Evolutionary conservation across 2,113 vertebrate genomes (phyloP), one percentile per base, ranked within the genome.

Genomic region (Zosterops hypoxanthus): DNA sequence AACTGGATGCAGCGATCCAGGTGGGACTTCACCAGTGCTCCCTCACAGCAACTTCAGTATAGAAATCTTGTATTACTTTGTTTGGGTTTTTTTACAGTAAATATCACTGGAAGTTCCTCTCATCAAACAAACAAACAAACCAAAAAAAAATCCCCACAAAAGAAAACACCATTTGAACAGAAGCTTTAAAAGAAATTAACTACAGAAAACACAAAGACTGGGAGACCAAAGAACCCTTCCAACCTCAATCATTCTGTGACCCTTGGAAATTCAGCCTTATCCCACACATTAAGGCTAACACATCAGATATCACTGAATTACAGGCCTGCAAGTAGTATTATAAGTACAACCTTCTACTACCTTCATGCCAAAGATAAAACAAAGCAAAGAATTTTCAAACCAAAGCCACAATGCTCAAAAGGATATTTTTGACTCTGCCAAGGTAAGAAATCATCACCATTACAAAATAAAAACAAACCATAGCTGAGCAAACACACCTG

Each of bases 61-160:
- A 29, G 2, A 73, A 39, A 61, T 36, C 29, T 63, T 41, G 3
- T 19, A 52, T 20, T 39, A 39, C 5, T 56, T 10, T 0, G 0
- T 9, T 55, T 69, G 4, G 1, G 6, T 1, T 12, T 80, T 65
- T 47, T 68, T 29, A 5, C 39, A 56, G 31, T 19, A 66, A 71
- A 33, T 18, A 49, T 11, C 34, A 56, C 6, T 44, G 11, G 5
- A 88, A 80, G 21, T 31, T 72, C 22, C 13, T 60, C 33, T 69
- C 12, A 61, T 28, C 2, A 53, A 85, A 75, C 29, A 76, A 55
- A n/a, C 11, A 50, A 69, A 34, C 34, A 34, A 34, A 34, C 34
- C n/a, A n/a, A 70, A 31, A 11, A 36, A 42, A 57, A 63, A 5
- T 11, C 2, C 9, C 8, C 20, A 9, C 8, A 31, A 34, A n/a